A percentile compares a stretch with the other conserved stretches of the same genome.
Evolutionary conservation across 1,140 invertebrate genomes (phyloP).

Genomic region (Trichonephila inaurata): DNA sequence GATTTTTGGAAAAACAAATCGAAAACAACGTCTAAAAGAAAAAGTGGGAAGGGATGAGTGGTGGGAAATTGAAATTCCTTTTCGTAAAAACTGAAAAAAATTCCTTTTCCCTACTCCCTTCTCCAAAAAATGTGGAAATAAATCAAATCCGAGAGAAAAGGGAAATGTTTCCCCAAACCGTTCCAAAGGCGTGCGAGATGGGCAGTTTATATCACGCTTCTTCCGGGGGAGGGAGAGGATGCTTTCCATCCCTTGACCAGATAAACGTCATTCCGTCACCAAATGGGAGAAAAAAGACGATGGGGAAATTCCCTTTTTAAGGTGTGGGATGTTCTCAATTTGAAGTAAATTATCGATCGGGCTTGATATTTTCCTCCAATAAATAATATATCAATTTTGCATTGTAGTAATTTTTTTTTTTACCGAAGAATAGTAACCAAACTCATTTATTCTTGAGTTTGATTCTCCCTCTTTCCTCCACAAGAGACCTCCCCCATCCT

Average conservation of each 20-base stretch:
- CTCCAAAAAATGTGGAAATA: conserved; percentile 29
- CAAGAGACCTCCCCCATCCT: too few relatives aligned
- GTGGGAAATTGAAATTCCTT: conserved; percentile 55
- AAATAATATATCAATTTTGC: too few relatives aligned
- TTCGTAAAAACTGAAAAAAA: background rate
- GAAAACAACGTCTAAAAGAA: background rate
- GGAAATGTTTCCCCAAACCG: conserved; percentile 48
- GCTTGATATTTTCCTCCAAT: too few relatives aligned
- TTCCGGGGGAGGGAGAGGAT: background rate
- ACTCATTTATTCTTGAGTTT: too few relatives aligned
- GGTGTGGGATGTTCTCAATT: too few relatives aligned
- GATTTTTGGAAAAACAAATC: conserved; percentile 33
- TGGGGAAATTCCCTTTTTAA: too few relatives aligned
- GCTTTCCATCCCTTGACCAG: background rate
- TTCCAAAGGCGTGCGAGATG: background rate
- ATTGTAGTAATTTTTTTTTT: too few relatives aligned
- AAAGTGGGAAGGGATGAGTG: background rate
- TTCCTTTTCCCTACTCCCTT: background rate
- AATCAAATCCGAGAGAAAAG: conserved; percentile 41
- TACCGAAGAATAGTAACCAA: too few relatives aligned
- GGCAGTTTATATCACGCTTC: conserved; percentile 17
- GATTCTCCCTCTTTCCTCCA: too few relatives aligned
- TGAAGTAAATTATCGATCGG: background rate
- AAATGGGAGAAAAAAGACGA: background rate
- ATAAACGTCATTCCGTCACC: conserved; percentile 12